Evolutionary conservation across 2,113 vertebrate species (phyloP), one percentile per base, ranked within the genome.

Genomic region (Epinephelus lanceolatus): DNA sequence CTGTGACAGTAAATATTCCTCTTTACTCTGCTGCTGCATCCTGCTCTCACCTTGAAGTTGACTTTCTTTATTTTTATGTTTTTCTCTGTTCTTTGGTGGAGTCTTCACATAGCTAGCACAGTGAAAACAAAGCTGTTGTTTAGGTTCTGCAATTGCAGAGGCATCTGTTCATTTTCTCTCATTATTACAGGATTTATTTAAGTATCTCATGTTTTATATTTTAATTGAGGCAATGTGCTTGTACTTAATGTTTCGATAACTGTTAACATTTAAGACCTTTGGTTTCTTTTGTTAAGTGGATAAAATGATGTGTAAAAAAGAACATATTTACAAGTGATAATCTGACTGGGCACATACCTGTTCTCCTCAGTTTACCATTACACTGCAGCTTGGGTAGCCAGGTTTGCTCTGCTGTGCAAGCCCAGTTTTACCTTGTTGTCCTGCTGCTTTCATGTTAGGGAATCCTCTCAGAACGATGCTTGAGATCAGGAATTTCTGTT

Each of bases 1-100:
- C 63, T 27, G 27, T 61, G 49, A 71, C 89, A 82, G 47, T 81
- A 88, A 92, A 92, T 85, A 81, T 71, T 71, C 82, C 30, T 61
- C 61, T 68, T 57, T 27, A n/a, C 77, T 56, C 52, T 70, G 27
- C 65, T 63, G 51, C 69, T 75, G 52, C 71, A 73, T 81, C 19
- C 9, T 47, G 19, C 61, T 71, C 81, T 86, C 51, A 67, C 18
- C 27, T 77, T 67, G 47, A 6, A 55, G 55, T 63, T 53, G 71
- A 47, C 83, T 78, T 71, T 65, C 71, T 57, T 81, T 71, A 59
- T 81, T 47, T 68, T 52, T 37, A 42, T 63, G 40, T 59, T 57
- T 52, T 33, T 55, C 17, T 40, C 27, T 63, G 27, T 74, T 62
- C 45, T 61, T n/a, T 19, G 4, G 30, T 19, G 30, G 15, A 77